Evolutionary conservation across 2,113 vertebrate genomes (phyloP).

Genomic region (Elaphurus davidianus): DNA sequence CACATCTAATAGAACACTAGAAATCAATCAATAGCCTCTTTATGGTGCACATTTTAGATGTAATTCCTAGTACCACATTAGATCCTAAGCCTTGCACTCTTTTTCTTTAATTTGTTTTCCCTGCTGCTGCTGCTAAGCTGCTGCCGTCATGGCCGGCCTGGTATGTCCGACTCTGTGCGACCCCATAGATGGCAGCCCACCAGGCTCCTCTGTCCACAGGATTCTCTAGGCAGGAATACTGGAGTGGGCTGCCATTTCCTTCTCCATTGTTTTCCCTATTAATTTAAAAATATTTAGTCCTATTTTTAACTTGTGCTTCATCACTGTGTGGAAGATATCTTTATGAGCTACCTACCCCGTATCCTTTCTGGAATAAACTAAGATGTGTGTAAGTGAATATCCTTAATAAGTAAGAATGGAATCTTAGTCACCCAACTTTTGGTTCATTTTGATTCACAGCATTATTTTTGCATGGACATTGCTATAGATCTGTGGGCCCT

Average conservation of each 20-base stretch:
- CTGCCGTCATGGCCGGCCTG: too few species aligned
- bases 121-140: too few species aligned
- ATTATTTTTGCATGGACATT: not conserved
- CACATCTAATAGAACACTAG: not conserved
- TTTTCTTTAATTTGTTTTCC: not conserved
- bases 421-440: not conserved
- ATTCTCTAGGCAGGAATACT: too few species aligned
- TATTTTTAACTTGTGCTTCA: not conserved
- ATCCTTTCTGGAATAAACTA: not conserved
- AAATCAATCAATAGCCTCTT: not conserved
- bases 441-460: not conserved
- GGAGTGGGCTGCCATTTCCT: too few species aligned
- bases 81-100: too few species aligned
- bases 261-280: not conserved
- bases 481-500: not conserved
- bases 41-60: not conserved
- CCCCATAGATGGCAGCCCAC: too few species aligned
- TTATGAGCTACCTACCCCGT: not conserved
- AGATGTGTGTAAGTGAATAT: not conserved
- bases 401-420: not conserved
- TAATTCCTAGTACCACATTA: not conserved
- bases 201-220: too few species aligned
- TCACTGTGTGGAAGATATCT: not conserved
- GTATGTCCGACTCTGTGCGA: too few species aligned
- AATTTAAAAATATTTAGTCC: not conserved